Evolutionary conservation across 1,140 invertebrate genomes (phyloP).

Genomic region (Musca vetustissima): DNA sequence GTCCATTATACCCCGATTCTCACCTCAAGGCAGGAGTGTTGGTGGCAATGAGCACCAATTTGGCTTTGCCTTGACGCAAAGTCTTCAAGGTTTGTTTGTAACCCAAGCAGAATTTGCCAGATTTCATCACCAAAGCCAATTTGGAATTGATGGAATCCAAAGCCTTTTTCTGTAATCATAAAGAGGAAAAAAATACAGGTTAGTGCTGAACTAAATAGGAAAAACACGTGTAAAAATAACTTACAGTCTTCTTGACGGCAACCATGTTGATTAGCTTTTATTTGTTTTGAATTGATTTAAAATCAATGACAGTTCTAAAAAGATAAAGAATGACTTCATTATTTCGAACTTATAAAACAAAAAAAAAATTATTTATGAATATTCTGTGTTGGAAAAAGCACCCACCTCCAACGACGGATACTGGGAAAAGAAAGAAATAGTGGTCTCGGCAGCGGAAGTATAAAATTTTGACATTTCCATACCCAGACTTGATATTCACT

Average conservation of each 20-base stretch:
- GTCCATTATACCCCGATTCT: slow-evolving; percentile 41
- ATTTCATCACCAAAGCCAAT: slow-evolving; percentile 98
- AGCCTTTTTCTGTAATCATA: slow-evolving; percentile 85
- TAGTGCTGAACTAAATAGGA: neutral
- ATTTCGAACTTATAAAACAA: neutral
- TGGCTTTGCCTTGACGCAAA: slow-evolving; percentile 95
- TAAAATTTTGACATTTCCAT: too few relatives aligned
- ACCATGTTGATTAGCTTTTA: slow-evolving; percentile 62
- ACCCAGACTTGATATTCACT: too few relatives aligned
- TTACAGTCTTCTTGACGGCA: slow-evolving; percentile 72
- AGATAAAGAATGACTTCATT: neutral
- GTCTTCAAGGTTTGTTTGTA: slow-evolving; percentile 98
- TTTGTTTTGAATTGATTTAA: slow-evolving; percentile 30
- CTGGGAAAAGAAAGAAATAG: slow-evolving; percentile 45
- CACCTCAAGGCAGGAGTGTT: slow-evolving; percentile 97
- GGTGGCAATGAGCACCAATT: slow-evolving; percentile 98
- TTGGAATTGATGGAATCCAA: slow-evolving; percentile 98
- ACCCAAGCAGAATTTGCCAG: slow-evolving; percentile 97
- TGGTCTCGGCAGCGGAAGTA: too few relatives aligned
- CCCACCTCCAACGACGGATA: slow-evolving; percentile 43
- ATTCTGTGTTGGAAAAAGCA: slow-evolving; percentile 22
- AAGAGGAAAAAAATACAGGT: slow-evolving; percentile 29
- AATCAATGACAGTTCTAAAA: slow-evolving; percentile 24
- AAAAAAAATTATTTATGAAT: neutral
- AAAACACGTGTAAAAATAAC: slow-evolving; percentile 8